A percentile compares a stretch with the other conserved stretches of the same genome.
Evolutionary conservation across 2,797 vertebrate species (phyloP).

Genomic region (Crenuchus spilurus): DNA sequence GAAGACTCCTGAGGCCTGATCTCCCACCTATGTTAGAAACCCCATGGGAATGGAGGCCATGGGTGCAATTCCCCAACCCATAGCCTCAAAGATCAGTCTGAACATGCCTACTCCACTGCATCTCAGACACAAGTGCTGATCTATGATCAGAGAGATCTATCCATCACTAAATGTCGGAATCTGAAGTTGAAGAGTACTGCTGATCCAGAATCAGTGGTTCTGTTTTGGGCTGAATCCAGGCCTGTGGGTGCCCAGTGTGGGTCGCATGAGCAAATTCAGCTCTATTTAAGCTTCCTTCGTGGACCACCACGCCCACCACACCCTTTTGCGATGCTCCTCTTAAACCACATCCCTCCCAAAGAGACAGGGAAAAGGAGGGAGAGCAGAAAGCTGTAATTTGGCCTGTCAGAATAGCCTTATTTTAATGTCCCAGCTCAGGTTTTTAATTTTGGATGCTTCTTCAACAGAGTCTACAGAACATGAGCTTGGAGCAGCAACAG

Average conservation of each 20-base stretch:
- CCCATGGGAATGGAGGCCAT: neutral
- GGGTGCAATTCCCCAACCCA: neutral
- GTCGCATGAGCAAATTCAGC: neutral
- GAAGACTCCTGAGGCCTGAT: neutral
- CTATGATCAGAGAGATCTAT: neutral
- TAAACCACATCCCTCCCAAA: conserved; percentile 49
- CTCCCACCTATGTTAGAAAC: neutral
- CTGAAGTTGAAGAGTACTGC: neutral
- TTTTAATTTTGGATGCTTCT: conserved; percentile 46
- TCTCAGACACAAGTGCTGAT: neutral
- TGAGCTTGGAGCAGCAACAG: neutral
- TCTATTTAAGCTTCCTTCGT: conserved; percentile 14
- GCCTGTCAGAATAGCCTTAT: conserved; percentile 34
- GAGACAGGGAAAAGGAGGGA: conserved; percentile 32
- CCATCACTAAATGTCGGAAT: neutral
- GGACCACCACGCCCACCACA: conserved; percentile 23
- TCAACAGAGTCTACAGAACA: conserved; percentile 1
- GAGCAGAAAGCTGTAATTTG: conserved; percentile 52
- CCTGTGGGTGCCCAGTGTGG: conserved; percentile 8
- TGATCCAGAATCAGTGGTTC: neutral
- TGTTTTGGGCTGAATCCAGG: neutral
- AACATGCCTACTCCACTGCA: neutral
- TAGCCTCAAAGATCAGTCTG: neutral
- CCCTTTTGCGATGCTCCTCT: conserved; percentile 25
- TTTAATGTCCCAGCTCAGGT: conserved; percentile 44